phyloP scores from a whole-genome alignment of 2,113 vertebrate species.

The Neopipo cinnamomea region DNA sequence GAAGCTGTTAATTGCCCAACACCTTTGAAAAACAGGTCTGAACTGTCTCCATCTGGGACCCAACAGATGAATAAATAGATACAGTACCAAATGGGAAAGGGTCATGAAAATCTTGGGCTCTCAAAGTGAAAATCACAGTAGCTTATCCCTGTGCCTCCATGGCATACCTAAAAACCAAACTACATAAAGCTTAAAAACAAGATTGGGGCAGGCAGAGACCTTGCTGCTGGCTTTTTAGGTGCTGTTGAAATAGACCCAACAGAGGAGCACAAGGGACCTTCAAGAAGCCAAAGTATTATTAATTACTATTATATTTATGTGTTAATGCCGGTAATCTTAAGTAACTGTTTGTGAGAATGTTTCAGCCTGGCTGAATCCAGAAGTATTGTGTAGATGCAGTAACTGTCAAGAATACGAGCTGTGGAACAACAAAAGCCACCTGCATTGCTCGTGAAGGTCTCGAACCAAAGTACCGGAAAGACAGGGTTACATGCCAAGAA shows the following conservation, averaged over 20 bases:
- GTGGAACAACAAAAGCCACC: conserved; percentile 81
- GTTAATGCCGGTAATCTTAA: conserved; percentile 69
- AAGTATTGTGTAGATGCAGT: conserved; percentile 74
- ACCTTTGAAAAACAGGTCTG: conserved; percentile 1
- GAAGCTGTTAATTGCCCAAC: not conserved
- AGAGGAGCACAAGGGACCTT: conserved; percentile 20
- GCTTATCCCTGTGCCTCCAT: not conserved
- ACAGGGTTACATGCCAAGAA: conserved; percentile 68
- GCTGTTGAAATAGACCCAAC: conserved; percentile 18
- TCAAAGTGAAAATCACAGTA: not conserved
- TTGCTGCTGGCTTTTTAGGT: not conserved
- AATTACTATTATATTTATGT: conserved; percentile 62
- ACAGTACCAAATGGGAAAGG: not conserved
- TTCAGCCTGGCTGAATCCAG: conserved; percentile 73
- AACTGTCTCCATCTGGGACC: not conserved
- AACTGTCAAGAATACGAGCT: conserved; percentile 84
- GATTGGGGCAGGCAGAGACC: not conserved
- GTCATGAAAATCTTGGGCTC: not conserved
- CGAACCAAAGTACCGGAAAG: conserved; percentile 77
- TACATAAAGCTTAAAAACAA: not conserved
- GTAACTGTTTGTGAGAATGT: conserved; percentile 77
- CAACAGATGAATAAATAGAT: not conserved
- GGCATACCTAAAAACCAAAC: conserved; percentile 5
- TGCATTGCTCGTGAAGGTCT: conserved; percentile 74
- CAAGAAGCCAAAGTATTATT: conserved; percentile 64